A percentile compares a stretch with the other conserved stretches of the same genome.
Conservation (phyloP, 2,888 invertebrate genomes). For the Chymomyza caudatula region DNA sequence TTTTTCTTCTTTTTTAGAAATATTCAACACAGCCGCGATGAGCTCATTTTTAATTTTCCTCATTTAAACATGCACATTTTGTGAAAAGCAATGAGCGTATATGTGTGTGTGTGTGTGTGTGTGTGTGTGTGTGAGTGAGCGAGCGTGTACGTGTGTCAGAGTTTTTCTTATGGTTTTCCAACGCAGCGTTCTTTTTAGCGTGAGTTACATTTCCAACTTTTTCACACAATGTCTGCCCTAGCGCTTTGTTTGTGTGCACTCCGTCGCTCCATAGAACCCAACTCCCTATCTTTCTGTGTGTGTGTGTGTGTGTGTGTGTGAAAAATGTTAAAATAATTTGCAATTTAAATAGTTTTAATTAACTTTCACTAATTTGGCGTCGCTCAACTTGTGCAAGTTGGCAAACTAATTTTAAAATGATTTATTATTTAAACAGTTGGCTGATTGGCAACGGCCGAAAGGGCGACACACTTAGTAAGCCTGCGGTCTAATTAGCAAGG, state of each 20-base stretch:
- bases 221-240: constrained; percentile 41
- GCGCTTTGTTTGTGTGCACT: constrained; percentile 15
- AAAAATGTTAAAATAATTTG: constrained; percentile 69
- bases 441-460: constrained; percentile 56
- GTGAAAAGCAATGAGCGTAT: constrained; percentile 38
- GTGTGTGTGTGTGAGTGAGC: constrained; percentile 5
- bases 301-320: constrained; percentile 27
- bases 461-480: constrained; percentile 29
- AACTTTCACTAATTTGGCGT: constrained; percentile 61
- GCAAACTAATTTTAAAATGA: constrained; percentile 73
- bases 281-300: neutral
- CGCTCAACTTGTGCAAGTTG: constrained; percentile 43
- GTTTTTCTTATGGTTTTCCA: constrained; percentile 25
- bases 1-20: constrained; percentile 41
- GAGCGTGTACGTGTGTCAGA: constrained; percentile 14
- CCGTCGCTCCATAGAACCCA: neutral
- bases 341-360: constrained; percentile 74
- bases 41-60: constrained; percentile 59
- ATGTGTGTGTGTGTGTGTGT: constrained; percentile 6
- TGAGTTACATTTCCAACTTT: constrained; percentile 36
- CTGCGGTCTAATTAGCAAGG: constrained; percentile 57
- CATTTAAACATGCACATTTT: constrained; percentile 49
- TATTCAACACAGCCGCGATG: constrained; percentile 21
- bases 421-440: constrained; percentile 70
- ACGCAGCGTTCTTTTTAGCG: constrained; percentile 19